Evolutionary conservation across 64 coral and sea anemone genomes (phyloP).

Genomic region (Platygyra sinensis): DNA sequence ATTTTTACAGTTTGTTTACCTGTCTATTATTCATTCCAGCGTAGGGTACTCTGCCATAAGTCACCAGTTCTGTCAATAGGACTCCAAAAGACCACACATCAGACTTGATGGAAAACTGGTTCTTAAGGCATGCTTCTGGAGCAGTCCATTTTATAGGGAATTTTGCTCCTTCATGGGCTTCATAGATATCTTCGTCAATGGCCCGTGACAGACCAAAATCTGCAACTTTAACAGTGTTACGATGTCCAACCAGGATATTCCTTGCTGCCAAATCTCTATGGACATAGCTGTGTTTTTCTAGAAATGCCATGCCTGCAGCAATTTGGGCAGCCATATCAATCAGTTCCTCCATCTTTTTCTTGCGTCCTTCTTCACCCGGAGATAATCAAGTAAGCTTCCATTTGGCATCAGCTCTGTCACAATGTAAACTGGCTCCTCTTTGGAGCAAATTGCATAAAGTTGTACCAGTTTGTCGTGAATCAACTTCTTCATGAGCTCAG

Average conservation of each 20-base stretch:
- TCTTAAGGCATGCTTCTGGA: slow-evolving; percentile 96
- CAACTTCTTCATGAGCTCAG: slow-evolving; percentile 98
- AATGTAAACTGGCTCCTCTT: slow-evolving; percentile 98
- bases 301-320: slow-evolving; percentile 95
- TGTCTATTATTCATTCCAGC: slow-evolving; percentile 95
- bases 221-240: slow-evolving; percentile 89
- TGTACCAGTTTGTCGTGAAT: slow-evolving; percentile 96
- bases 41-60: slow-evolving; percentile 89
- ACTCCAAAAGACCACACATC: slow-evolving; percentile 99
- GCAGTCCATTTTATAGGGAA: slow-evolving; percentile 99
- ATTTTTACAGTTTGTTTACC: slow-evolving; percentile 33
- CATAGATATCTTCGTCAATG: slow-evolving; percentile 96
- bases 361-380: slow-evolving; percentile 80
- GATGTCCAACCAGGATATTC: slow-evolving; percentile 93
- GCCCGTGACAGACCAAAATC: slow-evolving; percentile 95
- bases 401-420: slow-evolving; percentile 98
- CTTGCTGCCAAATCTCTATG: slow-evolving; percentile 99
- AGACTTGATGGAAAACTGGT: slow-evolving; percentile 97
- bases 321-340: slow-evolving; percentile 91
- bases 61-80: slow-evolving; percentile 90
- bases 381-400: slow-evolving; percentile 85
- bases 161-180: slow-evolving; percentile 95
- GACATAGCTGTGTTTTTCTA: slow-evolving; percentile 87
- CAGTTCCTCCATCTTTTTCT: slow-evolving; percentile 35
- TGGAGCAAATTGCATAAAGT: slow-evolving; percentile 94